A percentile compares a stretch with the other conserved stretches of the same genome.
These are phyloP conservation scores for Leptodirus hochenwartii DNA, from an alignment of 2,888 invertebrate species.

Conservation along the genomic window DNA sequence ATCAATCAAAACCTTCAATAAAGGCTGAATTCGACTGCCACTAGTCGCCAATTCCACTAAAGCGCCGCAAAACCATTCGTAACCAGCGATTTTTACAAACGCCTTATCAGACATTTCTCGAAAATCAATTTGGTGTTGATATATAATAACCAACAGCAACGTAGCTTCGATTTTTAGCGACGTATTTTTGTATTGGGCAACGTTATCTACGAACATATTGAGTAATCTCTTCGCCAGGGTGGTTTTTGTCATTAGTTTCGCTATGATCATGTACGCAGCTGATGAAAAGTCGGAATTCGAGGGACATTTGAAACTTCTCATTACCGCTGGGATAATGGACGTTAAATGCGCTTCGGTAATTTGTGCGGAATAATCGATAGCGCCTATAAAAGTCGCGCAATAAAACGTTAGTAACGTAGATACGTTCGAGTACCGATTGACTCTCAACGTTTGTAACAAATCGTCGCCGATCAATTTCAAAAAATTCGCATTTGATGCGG, in stretches of 20 bases:
- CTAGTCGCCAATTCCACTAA: slow-evolving; percentile 35
- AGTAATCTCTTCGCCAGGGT: slow-evolving; percentile 37
- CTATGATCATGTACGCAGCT: slow-evolving; percentile 53
- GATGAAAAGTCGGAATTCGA: slow-evolving; percentile 50
- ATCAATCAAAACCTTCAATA: slow-evolving; percentile 37
- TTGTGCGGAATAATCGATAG: slow-evolving; percentile 36
- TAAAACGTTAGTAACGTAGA: slow-evolving; percentile 66
- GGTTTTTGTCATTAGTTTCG: slow-evolving; percentile 46
- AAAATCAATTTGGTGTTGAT: slow-evolving; percentile 39
- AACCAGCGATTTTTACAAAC: slow-evolving; percentile 30
- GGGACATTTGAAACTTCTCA: slow-evolving; percentile 52
- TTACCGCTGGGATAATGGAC: slow-evolving; percentile 49
- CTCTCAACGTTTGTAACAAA: slow-evolving; percentile 36
- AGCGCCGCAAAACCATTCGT: slow-evolving; percentile 29
- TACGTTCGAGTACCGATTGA: slow-evolving; percentile 37
- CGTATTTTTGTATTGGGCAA: slow-evolving; percentile 30
- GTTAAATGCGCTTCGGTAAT: slow-evolving; percentile 41
- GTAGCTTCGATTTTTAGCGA: slow-evolving; percentile 43
- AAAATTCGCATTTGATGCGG: slow-evolving; percentile 41
- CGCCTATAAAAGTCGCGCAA: slow-evolving; percentile 54
- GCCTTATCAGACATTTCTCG: slow-evolving; percentile 32
- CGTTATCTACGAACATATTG: slow-evolving; percentile 38
- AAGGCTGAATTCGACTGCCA: slow-evolving; percentile 35
- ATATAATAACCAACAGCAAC: slow-evolving; percentile 48
- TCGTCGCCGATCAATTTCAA: slow-evolving; percentile 42